Evolutionary conservation across 2,113 vertebrate genomes (phyloP), one percentile per base, ranked within the genome.

Genomic region (Dromaius novaehollandiae): DNA sequence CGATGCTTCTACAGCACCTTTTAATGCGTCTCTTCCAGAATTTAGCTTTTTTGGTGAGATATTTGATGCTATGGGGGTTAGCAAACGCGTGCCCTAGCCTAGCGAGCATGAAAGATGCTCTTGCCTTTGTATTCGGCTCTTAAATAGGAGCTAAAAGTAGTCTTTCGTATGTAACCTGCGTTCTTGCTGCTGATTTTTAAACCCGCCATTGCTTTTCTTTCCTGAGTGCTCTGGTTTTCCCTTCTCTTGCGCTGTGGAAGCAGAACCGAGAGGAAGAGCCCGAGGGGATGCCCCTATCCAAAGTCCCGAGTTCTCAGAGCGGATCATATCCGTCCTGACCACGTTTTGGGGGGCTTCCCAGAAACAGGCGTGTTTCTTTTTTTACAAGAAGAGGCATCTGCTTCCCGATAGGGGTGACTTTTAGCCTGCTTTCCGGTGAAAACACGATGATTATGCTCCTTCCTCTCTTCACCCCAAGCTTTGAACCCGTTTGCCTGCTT

Each of bases 121-220:
- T 81, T 58, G 24, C 22, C 74, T 75, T 40, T 53, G 1, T 8
- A 38, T 17, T 9, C 63, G 21, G 10, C 26, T 56, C 68, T 55
- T 36, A 38, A 7, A 70, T 40, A 38, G 8, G 26, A 40, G 34
- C 6, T 38, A 12, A 24, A 70, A n/a, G 19, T 58, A 25, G 20
- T 40, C 50, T 88, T 61, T 69, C 2, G 0, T 0, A 5, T n/a
- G 2, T 18, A 32, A 24, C 21, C 28, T 15, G 1, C 1, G 0
- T 46, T 89, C 64, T 44, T 17, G 30, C 34, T 66, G 71, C 38
- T 80, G 8, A 0, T 65, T n/a, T 86, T 51, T 38, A 44, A 89
- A 65, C 5, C 44, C 34, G 15, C 2, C 0, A 2, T 25, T 40
- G 53, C 32, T 76, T 82, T 89, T 85, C 16, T 73, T 36, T 9